Percentiles rank a stretch among this genome's conserved stretches.
phyloP scores from a whole-genome alignment of 1,140 invertebrate genomes.

The Chelonus insularis region DNA sequence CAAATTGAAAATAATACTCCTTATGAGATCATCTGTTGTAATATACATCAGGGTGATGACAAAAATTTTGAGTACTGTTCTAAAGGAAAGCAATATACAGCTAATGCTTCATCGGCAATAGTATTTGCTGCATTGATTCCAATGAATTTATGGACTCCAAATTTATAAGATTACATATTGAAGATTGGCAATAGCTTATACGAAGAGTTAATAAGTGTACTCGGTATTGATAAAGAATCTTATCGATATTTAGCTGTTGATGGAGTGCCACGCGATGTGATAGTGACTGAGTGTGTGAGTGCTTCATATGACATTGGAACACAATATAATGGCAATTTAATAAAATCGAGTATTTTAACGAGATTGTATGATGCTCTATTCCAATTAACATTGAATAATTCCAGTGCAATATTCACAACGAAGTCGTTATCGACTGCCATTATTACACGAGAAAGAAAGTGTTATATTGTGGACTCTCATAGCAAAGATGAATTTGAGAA shows the following conservation, averaged over 20 bases:
- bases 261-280: not conserved
- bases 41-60: too few relatives aligned
- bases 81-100: too few relatives aligned
- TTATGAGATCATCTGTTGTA: too few relatives aligned
- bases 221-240: not conserved
- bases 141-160: not conserved
- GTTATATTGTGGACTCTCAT: not conserved
- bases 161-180: not conserved
- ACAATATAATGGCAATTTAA: not conserved
- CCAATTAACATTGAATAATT: not conserved
- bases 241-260: not conserved
- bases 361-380: not conserved
- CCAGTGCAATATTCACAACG: not conserved
- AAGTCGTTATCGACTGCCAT: not conserved
- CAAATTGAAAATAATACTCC: too few relatives aligned
- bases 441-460: not conserved
- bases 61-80: too few relatives aligned
- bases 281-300: not conserved
- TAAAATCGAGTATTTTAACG: too few relatives aligned
- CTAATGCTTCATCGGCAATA: too few relatives aligned
- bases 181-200: not conserved
- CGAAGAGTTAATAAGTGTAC: not conserved
- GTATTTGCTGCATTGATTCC: not conserved
- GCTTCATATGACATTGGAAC: not conserved
- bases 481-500: not conserved